Conservation (phyloP, 2,797 vertebrate species). For the Morus bassanus region DNA sequence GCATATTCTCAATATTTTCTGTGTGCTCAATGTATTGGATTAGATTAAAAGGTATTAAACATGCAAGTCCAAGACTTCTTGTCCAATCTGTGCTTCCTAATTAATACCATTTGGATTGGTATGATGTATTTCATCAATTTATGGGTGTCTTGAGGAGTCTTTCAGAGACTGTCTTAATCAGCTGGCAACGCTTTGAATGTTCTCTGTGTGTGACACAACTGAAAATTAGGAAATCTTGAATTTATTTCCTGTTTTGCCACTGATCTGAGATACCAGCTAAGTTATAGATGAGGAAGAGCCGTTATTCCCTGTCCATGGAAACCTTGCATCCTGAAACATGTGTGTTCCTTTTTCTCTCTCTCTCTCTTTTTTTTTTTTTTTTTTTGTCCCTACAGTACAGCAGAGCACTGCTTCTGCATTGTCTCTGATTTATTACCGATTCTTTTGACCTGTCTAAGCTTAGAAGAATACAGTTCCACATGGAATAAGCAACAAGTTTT, state of each 20-base stretch:
- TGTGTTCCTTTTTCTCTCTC: neutral
- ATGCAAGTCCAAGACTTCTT: neutral
- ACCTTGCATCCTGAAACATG: neutral
- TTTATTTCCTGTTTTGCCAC: neutral
- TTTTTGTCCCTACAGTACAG: neutral
- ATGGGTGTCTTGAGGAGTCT: neutral
- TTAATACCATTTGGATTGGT: neutral
- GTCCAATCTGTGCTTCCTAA: neutral
- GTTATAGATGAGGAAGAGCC: neutral
- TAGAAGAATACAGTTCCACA: neutral
- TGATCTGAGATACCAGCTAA: neutral
- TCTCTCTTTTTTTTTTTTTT: neutral
- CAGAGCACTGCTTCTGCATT: neutral
- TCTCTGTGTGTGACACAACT: fast-evolving
- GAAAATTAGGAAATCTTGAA: neutral
- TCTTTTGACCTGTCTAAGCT: neutral
- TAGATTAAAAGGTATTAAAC: neutral
- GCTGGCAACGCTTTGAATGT: neutral
- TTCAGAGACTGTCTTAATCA: neutral
- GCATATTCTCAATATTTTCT: neutral
- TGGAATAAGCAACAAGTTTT: neutral
- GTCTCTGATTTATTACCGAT: neutral
- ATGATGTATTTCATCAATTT: neutral
- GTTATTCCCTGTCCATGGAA: fast-evolving
- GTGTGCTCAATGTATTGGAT: neutral